Percentiles rank a stretch among this genome's conserved stretches.
Conservation (phyloP, 2,113 vertebrate genomes). For the Zapus hudsonius region DNA sequence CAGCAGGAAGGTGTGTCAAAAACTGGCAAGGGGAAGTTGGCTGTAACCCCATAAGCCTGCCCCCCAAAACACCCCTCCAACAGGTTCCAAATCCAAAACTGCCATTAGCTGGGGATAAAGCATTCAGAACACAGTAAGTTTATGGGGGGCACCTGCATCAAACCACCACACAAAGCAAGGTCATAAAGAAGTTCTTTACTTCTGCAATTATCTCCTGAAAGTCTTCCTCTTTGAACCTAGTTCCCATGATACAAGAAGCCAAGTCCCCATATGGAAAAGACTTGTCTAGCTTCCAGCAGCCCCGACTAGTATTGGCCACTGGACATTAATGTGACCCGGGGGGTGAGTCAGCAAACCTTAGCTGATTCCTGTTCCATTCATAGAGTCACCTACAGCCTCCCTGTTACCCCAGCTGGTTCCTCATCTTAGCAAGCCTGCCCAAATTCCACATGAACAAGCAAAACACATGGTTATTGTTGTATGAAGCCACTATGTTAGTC, state of each 20-base stretch:
- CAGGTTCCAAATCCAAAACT: too few relatives aligned
- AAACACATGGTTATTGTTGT: not conserved
- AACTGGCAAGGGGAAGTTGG: too few relatives aligned
- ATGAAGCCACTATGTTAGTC: not conserved
- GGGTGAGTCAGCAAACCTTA: not conserved
- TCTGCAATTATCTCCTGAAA: not conserved
- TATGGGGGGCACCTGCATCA: too few relatives aligned
- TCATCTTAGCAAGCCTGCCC: not conserved
- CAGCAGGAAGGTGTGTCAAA: too few relatives aligned
- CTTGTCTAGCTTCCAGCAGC: not conserved
- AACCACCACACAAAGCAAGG: too few relatives aligned
- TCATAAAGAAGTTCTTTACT: not conserved
- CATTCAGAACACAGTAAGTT: too few relatives aligned
- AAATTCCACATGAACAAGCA: not conserved
- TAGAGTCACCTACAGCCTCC: not conserved
- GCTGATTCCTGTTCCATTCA: not conserved
- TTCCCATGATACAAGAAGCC: not conserved
- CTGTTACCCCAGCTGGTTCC: not conserved
- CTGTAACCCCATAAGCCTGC: too few relatives aligned
- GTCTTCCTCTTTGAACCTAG: not conserved
- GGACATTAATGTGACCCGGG: rapidly evolving
- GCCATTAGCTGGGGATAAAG: too few relatives aligned
- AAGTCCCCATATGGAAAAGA: not conserved
- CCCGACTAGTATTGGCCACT: not conserved
- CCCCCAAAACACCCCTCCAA: too few relatives aligned